These are phyloP conservation scores for Hyperopisus bebe DNA, from an alignment of 2,113 vertebrate species.

Conservation along the genomic window DNA sequence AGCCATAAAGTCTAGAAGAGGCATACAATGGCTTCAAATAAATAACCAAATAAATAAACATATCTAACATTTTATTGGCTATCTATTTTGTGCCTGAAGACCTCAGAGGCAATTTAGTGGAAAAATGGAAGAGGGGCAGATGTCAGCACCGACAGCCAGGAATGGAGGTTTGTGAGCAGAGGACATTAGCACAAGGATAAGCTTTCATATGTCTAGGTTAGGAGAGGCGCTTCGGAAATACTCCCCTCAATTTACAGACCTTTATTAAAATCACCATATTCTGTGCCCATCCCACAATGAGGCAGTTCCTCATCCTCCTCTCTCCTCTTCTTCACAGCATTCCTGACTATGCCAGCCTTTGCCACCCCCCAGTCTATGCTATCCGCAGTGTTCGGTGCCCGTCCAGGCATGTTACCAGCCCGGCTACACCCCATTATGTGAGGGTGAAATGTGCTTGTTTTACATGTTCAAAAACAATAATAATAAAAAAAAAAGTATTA, in stretches of 20 bases:
- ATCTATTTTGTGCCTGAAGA: conserved; percentile 3
- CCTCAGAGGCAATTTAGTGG: background rate
- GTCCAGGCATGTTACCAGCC: background rate
- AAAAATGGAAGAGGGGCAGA: background rate
- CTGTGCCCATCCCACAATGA: background rate
- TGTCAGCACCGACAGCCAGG: background rate
- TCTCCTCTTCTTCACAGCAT: background rate
- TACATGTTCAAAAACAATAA: background rate
- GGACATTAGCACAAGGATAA: background rate
- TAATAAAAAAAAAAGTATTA: background rate
- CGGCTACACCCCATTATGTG: background rate
- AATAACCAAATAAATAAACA: background rate
- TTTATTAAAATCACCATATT: conserved; percentile 5
- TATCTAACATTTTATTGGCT: conserved; percentile 1
- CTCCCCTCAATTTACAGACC: background rate
- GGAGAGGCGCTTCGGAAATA: background rate
- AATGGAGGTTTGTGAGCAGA: background rate
- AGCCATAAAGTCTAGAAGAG: background rate
- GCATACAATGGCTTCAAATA: background rate
- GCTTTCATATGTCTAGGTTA: background rate
- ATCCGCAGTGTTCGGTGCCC: background rate
- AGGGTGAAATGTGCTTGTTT: background rate
- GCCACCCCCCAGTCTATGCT: background rate
- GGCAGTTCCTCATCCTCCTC: background rate
- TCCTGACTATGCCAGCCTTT: background rate